Conservation (phyloP, 2,113 vertebrate species). For the Tetrao urogallus region DNA sequence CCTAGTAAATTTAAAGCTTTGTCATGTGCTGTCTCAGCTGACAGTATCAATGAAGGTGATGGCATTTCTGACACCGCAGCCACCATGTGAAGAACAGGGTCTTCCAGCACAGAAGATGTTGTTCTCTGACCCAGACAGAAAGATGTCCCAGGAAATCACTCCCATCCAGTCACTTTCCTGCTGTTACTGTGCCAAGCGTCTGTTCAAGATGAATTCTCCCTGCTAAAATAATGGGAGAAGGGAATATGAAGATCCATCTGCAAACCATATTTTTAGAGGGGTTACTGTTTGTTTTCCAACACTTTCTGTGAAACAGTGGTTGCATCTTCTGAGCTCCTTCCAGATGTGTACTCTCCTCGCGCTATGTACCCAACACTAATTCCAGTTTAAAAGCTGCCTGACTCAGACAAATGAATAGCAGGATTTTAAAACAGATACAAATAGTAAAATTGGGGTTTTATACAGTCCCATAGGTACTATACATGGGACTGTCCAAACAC, state of each 20-base stretch:
- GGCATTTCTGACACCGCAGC: not conserved
- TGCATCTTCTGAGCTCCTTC: conserved; percentile 47
- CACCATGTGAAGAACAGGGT: accelerated
- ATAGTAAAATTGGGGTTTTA: conserved; percentile 66
- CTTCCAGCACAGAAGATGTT: not conserved
- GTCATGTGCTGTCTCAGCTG: not conserved
- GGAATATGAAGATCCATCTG: conserved; percentile 56
- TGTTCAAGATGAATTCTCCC: conserved; percentile 44
- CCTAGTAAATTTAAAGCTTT: not conserved
- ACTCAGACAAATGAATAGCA: conserved; percentile 63
- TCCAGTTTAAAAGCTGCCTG: conserved; percentile 66
- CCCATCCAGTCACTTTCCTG: conserved; percentile 56
- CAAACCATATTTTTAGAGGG: conserved; percentile 54
- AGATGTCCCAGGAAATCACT: conserved; percentile 34
- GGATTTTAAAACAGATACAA: conserved; percentile 68
- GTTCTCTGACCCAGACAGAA: conserved; percentile 41
- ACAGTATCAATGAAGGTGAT: not conserved
- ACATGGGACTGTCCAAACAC: conserved; percentile 61
- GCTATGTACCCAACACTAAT: conserved; percentile 45
- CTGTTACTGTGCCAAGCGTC: conserved; percentile 29
- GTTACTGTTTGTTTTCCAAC: conserved; percentile 65
- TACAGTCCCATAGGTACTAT: conserved; percentile 62
- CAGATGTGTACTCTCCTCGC: conserved; percentile 53
- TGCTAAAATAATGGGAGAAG: conserved; percentile 40
- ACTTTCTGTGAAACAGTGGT: conserved; percentile 47